Percentiles rank a stretch among this genome's conserved stretches.
These are phyloP conservation scores for Crocodylus rhombifer DNA, from an alignment of 2,797 vertebrate genomes.

Conservation along the genomic window DNA sequence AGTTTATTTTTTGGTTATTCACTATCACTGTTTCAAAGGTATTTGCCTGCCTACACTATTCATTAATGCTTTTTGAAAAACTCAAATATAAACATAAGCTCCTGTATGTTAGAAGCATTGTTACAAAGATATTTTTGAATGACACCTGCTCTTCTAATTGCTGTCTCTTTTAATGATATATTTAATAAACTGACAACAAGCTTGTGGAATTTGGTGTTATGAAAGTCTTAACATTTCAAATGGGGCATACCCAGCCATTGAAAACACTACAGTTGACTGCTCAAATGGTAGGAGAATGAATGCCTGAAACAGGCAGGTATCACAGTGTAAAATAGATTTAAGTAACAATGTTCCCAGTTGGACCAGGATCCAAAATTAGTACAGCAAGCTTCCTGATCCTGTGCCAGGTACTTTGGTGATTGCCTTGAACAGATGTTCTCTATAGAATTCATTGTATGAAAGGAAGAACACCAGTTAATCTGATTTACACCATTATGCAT, in stretches of 20 bases:
- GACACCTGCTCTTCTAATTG: not conserved
- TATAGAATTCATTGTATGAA: slow-evolving; percentile 48
- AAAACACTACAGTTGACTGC: slow-evolving; percentile 17
- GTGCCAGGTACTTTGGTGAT: slow-evolving; percentile 13
- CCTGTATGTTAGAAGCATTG: accelerated
- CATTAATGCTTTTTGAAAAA: not conserved
- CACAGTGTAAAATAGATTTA: slow-evolving; percentile 62
- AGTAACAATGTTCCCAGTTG: slow-evolving; percentile 59
- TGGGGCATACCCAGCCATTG: accelerated
- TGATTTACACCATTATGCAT: slow-evolving; percentile 52
- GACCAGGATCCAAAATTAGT: slow-evolving; percentile 60
- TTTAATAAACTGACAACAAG: not conserved
- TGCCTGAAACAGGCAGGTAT: slow-evolving; percentile 50
- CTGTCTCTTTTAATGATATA: not conserved
- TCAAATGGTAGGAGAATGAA: slow-evolving; percentile 22
- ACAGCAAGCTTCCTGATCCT: slow-evolving; percentile 37
- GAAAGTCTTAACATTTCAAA: not conserved
- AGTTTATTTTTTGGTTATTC: not conserved
- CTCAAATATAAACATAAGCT: not conserved
- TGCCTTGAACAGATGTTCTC: slow-evolving; percentile 48
- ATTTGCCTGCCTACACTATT: not conserved
- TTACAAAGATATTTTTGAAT: not conserved
- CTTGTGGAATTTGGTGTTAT: not conserved
- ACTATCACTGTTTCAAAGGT: not conserved
- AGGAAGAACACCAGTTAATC: slow-evolving; percentile 48